phyloP scores from a whole-genome alignment of 2,113 vertebrate genomes.

The Semnopithecus entellus region DNA sequence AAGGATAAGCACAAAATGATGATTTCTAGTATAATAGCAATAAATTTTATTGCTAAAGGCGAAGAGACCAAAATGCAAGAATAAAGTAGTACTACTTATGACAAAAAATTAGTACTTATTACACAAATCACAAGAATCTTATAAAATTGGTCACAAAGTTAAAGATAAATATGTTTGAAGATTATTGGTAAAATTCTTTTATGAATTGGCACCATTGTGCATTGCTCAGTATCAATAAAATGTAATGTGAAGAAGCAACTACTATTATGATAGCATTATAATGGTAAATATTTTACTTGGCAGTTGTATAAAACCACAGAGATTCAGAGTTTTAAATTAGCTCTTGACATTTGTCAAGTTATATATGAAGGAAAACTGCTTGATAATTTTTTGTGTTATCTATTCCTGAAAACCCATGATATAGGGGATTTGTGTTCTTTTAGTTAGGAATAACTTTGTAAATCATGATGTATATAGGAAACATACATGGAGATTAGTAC shows the following conservation, averaged over 20 bases:
- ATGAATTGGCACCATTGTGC: background rate
- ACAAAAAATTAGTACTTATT: background rate
- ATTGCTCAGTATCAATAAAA: background rate
- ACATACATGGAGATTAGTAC: background rate
- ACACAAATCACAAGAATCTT: slow-evolving; percentile 7
- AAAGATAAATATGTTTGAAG: background rate
- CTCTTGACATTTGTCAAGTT: background rate
- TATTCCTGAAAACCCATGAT: background rate
- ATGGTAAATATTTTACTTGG: background rate
- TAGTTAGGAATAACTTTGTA: background rate
- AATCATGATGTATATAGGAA: background rate
- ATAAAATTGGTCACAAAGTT: background rate
- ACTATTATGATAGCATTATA: background rate
- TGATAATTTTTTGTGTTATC: background rate
- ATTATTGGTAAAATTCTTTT: background rate
- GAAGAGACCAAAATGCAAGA: background rate
- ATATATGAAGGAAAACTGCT: background rate
- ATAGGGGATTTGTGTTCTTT: background rate
- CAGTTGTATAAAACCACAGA: background rate
- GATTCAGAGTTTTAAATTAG: slow-evolving; percentile 1
- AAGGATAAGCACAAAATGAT: background rate
- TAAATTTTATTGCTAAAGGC: background rate
- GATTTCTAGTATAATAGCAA: background rate
- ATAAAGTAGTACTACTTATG: background rate
- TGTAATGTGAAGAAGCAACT: background rate